Base-by-base conservation (phyloP, 2,797 vertebrate species). In the Mormyrops boulengeri region DNA sequence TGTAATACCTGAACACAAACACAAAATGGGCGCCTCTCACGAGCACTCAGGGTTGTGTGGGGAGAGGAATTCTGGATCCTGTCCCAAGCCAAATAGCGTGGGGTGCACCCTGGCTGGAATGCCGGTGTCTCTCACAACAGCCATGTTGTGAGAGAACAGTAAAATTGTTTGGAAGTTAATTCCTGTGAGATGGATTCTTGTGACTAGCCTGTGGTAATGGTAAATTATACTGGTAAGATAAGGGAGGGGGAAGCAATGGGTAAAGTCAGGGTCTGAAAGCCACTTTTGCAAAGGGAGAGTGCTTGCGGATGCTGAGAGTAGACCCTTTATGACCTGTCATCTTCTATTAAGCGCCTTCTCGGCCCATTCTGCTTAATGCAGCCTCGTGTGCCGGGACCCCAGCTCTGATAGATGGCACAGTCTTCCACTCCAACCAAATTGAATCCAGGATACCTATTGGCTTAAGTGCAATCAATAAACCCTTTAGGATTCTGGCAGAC, bases 381-480 rank as follows among this genome's bases (percentile, higher is more conserved):
- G 89, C 52, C 26, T 30, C 11, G 4, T 19, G 19, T 22, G 53
- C 53, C 2, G 69, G 11, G 69, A 41, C 52, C 50, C 26, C 12
- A 12, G 11, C 4, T 30, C 53, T 88, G 88, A 85, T 44, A 50
- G 88, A 84, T 57, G 52, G 57, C 30, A 26, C 88, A 44, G 60
- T 49, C 84, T 80, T 89, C 62, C 22, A 44, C 66, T 38, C 9
- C 34, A 62, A 73, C 53, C 88, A 87, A 87, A 90, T 90, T 89
- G 85, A 90, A 90, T 90, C 66, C 62, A 44, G 88, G 14, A 49
- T 52, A 89, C 50, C 88, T 90, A 87, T 89, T 89, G 62, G 84
- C 53, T 80, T 90, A 89, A 89, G 90, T 90, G 88, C 90, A 62
- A 90, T 90, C 88, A 77, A 90, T 90, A 89, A 90, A 90, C 89